Base-by-base conservation (phyloP, 2,797 vertebrate genomes). In the Syngnathus acus region DNA sequence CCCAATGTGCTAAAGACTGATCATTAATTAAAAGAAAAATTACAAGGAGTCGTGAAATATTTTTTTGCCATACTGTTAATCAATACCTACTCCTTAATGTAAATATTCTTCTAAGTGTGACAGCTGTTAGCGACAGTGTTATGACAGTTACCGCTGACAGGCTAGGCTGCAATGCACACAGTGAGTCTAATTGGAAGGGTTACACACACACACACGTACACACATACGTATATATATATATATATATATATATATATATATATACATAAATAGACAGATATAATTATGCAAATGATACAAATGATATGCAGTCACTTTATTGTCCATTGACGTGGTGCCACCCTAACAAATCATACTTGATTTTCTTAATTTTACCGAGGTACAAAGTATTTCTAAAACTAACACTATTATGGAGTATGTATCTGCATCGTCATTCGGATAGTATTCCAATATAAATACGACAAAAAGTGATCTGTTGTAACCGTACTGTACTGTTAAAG, bases 151-250 rank as follows among this genome's bases (percentile, higher is more conserved):
- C 54, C 66, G 60, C 65, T 82, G 82, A 68, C 83, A 82, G 74
- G 64, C 68, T 65, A 82, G 74, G 64, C 68, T 65, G 77, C 21
- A 39, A 74, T 68, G 42, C 21, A 68, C 60, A 68, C 62, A 76
- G 76, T 48, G 65, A 32, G 75, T 72, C 67, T 86, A 86, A 88
- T 88, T 88, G 83, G 83, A 78, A 48, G 57, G 45, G 51, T 32
- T 32, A 32, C 32, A 32, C 32, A 3, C 32, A 32, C 32, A 32
- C 32, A 32, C 32, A 32, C 32, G 3, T 2, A 32, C 32, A 32
- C 32, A 3, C 3, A 32, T 32, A 32, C 3, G 32, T 32, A 3
- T 32, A 32, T 32, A 32, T 32, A 32, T 60, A 40, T 45, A 21
- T 8, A 45, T 26, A 26, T 26, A 26, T 60, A 40, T 45, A 21